Evolutionary conservation across 2,797 vertebrate genomes (phyloP).

Genomic region (Melanotaenia pygmaea): DNA sequence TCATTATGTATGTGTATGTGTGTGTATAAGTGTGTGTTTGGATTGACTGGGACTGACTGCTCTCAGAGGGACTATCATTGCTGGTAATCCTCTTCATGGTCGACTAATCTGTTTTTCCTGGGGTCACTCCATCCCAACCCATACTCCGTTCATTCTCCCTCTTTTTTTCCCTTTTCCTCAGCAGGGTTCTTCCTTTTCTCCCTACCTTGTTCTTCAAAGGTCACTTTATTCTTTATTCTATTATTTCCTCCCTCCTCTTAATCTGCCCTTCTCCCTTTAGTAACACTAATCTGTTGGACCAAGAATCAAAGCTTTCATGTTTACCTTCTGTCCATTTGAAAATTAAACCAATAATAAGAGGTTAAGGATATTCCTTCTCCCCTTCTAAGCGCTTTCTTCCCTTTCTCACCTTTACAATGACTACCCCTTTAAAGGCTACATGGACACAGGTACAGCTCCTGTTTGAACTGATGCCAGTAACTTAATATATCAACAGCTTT

Average conservation of each 20-base stretch:
- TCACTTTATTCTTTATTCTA: conserved; percentile 20
- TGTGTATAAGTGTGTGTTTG: conserved; percentile 31
- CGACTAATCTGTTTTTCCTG: conserved; percentile 88
- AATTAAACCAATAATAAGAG: conserved; percentile 93
- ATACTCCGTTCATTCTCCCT: not conserved
- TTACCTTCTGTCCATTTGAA: conserved; percentile 92
- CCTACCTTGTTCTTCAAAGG: conserved; percentile 53
- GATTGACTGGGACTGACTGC: conserved; percentile 41
- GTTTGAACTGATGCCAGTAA: not conserved
- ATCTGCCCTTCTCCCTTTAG: conserved; percentile 52
- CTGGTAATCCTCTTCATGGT: conserved; percentile 90
- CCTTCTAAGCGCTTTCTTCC: not conserved
- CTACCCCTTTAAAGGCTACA: not conserved
- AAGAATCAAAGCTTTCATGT: conserved; percentile 80
- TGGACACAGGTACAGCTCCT: not conserved
- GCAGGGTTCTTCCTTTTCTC: conserved; percentile 40
- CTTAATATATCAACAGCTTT: not conserved
- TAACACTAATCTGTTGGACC: conserved; percentile 75
- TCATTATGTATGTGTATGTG: conserved; percentile 30
- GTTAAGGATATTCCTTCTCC: conserved; percentile 68
- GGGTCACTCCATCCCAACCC: conserved; percentile 52
- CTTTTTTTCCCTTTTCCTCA: conserved; percentile 29
- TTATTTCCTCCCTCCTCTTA: conserved; percentile 20
- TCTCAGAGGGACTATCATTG: conserved; percentile 80
- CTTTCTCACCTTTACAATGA: too few species aligned